Evolutionary conservation across 2,797 vertebrate species (phyloP), one percentile per base, ranked within the genome.

Genomic region (Gadopsis bispinosus): DNA sequence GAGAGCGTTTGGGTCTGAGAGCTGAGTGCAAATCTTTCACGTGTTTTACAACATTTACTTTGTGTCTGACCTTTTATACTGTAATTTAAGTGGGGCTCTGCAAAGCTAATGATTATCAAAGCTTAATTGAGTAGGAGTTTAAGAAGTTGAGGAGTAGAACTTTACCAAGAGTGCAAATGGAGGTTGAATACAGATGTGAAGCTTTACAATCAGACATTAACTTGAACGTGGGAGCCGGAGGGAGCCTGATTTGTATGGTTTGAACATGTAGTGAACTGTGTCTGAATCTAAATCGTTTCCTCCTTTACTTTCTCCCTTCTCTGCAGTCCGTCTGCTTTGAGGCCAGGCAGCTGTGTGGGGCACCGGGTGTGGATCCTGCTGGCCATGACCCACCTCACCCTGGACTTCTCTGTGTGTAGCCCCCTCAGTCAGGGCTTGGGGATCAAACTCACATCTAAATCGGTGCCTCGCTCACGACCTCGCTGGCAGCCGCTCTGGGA

Each of bases 311-410:
- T 81, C 56, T 77, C 63, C 26, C 73, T 59, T 90, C 68, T 90
- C 80, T 89, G 63, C 93, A 96, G 95, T 91, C 90, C 93, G 72
- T 92, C 94, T 87, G 93, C 92, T 84, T 73, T 89, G 85, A 92
- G 90, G 92, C 91, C 93, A 79, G 88, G 91, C 77, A 91, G 92
- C 90, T 91, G 91, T 73, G 91, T 94, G 87, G 94, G 94, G 65
- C 94, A 95, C 77, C 91, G 95, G 87, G 88, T 95, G 80, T 96
- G 96, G 96, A 94, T 96, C 85, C 90, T 96, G 75, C 86, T 96
- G 76, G 94, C 95, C 68, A 93, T 96, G 89, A 94, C 95, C 73
- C 95, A 96, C 88, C 93, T 96, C 84, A 95, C 95, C 77, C 89
- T 95, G 93, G 95, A 96, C 92, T 93, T 96, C 80, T 95, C 94